Evolutionary conservation across 2,113 vertebrate genomes (phyloP), one percentile per base, ranked within the genome.

Genomic region (Arothron firmamentum): DNA sequence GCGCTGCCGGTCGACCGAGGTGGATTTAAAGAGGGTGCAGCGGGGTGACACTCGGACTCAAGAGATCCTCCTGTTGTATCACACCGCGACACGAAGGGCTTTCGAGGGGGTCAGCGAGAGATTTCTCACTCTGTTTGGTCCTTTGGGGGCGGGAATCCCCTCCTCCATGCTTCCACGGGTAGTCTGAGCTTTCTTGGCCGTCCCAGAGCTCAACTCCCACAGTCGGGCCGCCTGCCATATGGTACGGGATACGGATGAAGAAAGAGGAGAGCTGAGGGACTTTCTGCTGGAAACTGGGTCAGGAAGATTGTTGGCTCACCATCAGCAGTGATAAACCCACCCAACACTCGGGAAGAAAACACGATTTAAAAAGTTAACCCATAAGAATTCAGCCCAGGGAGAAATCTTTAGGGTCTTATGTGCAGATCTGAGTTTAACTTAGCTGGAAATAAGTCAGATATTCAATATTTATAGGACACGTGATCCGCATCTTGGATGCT

Each of bases 31-130:
- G 76, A 71, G 78, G 76, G 77, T 77, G 16, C 15, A 81, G 79
- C 80, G 83, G 70, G 5, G 64, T 74, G 52, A 69, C 59, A 65
- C 64, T 53, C 64, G 67, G 85, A 87, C 78, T 87, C 80, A 78
- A 65, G 52, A 81, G 74, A 83, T 81, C 65, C 63, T 66, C 43
- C 38, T 57, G 6, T 79, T 73, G 62, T 72, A 56, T 85, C 83
- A 83, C 45, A 45, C n/a, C 48, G 13, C 2, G 1, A 72, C 31
- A 6, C 34, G 11, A 12, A 12, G 34, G 34, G 34, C 34, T 38
- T 38, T 38, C 34, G 34, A 38, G 34, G 34, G 25, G 34, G 34
- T 38, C 34, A 11, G 34, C 34, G 34, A 38, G 8, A 12, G 34
- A 38, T 38, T 38, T 9, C 34, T 10, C 34, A 3, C 1, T 34